These are phyloP conservation scores for Archilochus colubris DNA, from an alignment of 2,113 vertebrate species.

Conservation along the genomic window DNA sequence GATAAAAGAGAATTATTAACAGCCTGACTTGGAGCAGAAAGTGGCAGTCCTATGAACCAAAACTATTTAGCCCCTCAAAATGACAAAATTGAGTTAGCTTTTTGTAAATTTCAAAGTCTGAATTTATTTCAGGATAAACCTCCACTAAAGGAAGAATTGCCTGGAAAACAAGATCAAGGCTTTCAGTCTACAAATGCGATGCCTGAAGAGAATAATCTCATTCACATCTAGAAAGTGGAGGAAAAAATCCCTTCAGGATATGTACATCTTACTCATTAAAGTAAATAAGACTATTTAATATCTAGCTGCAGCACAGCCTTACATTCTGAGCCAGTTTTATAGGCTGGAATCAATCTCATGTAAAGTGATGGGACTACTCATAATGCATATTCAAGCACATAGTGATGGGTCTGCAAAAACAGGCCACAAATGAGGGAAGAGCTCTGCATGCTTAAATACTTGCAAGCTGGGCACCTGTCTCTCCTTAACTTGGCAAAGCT, in stretches of 20 bases:
- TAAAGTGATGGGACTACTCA: background rate
- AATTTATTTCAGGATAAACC: background rate
- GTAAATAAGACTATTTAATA: background rate
- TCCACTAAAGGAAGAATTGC: background rate
- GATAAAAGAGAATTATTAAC: background rate
- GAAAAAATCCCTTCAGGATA: background rate
- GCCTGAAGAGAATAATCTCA: background rate
- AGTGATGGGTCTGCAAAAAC: background rate
- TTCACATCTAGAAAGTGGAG: background rate
- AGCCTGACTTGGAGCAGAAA: background rate
- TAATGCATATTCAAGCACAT: background rate
- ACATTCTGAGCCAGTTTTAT: background rate
- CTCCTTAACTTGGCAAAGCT: background rate
- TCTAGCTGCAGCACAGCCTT: background rate
- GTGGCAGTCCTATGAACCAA: background rate
- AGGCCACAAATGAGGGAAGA: background rate
- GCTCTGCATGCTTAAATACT: background rate
- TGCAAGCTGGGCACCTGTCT: background rate
- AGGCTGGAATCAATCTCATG: background rate
- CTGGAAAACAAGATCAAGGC: background rate
- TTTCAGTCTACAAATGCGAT: background rate
- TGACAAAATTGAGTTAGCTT: background rate
- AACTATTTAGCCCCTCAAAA: background rate
- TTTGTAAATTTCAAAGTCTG: background rate
- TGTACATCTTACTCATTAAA: background rate